Evolutionary conservation across 2,888 invertebrate species (phyloP).

Genomic region (Dryobota labecula): DNA sequence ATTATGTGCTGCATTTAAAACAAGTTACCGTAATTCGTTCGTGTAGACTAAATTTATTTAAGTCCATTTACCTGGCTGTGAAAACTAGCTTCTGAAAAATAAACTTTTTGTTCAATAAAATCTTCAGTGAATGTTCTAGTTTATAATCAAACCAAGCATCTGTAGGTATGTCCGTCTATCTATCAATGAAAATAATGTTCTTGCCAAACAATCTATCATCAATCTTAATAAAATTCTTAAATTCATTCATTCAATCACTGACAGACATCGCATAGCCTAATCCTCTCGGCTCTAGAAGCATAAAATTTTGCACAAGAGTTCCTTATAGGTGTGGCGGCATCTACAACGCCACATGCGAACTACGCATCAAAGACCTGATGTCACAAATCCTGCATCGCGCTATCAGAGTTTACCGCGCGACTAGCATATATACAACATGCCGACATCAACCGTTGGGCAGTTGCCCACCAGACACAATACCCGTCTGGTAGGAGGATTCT

Average conservation of each 20-base stretch:
- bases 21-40: not conserved
- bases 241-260: not conserved
- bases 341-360: too few species aligned
- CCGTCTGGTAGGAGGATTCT: too few species aligned
- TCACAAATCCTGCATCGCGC: too few species aligned
- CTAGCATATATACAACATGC: too few species aligned
- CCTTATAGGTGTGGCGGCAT: too few species aligned
- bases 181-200: not conserved
- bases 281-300: too few species aligned
- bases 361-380: too few species aligned
- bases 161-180: not conserved
- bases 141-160: not conserved
- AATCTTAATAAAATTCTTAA: not conserved
- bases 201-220: not conserved
- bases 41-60: not conserved
- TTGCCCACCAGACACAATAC: too few species aligned
- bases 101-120: slow-evolving; percentile 35
- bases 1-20: not conserved
- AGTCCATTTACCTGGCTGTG: slow-evolving; percentile 9
- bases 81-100: not conserved
- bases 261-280: too few species aligned
- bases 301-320: too few species aligned
- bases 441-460: too few species aligned
- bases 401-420: too few species aligned
- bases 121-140: not conserved